Conservation (phyloP, 2,888 invertebrate genomes). For the Antitype chi region DNA sequence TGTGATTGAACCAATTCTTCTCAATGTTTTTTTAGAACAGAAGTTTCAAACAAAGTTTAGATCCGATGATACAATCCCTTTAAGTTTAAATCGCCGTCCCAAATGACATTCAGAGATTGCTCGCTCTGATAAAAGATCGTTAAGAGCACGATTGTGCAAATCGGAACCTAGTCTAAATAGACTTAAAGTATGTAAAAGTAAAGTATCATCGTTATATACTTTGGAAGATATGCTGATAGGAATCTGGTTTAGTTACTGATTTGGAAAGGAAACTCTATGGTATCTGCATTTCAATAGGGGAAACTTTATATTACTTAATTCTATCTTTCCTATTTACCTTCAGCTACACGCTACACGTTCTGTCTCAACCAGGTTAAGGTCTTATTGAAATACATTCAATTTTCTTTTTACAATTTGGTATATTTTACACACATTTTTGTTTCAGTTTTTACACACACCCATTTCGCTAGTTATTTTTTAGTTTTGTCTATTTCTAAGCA, state of each 20-base stretch:
- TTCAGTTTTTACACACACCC: not conserved
- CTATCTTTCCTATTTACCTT: not conserved
- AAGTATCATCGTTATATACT: constrained; percentile 30
- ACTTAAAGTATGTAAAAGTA: constrained; percentile 53
- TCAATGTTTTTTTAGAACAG: not conserved
- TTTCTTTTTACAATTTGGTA: no score
- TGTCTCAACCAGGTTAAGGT: not conserved
- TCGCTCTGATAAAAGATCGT: constrained; percentile 54
- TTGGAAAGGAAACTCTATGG: constrained; percentile 6
- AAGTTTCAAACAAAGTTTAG: constrained; percentile 44
- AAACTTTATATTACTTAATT: constrained; percentile 4
- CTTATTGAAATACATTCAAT: not conserved
- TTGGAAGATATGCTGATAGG: constrained; percentile 29
- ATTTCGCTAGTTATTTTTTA: not conserved
- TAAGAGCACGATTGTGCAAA: constrained; percentile 53
- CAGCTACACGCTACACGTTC: no score
- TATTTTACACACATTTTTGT: not conserved
- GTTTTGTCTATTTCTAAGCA: not conserved
- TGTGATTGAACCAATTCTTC: constrained; percentile 11
- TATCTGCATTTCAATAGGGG: constrained; percentile 15
- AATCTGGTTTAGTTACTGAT: constrained; percentile 17
- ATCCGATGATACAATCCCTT: constrained; percentile 34
- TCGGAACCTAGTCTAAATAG: constrained; percentile 50
- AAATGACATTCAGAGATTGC: constrained; percentile 55
- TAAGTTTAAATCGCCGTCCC: constrained; percentile 50